Conservation (phyloP, 2,797 vertebrate genomes). For the Glyptemys insculpta region DNA sequence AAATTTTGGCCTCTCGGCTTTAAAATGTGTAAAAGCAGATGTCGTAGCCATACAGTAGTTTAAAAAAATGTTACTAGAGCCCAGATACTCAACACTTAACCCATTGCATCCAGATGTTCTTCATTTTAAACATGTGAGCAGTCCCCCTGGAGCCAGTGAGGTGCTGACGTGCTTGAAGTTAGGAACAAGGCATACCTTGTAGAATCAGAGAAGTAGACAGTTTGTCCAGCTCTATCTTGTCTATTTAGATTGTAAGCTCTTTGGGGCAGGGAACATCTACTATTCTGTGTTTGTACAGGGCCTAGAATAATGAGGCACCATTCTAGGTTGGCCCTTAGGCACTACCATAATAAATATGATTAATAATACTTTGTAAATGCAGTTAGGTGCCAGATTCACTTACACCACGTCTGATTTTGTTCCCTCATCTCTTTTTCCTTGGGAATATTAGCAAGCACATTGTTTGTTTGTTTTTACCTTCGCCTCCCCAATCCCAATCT, state of each 20-base stretch:
- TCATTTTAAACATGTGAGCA: neutral
- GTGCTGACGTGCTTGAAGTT: fast-evolving
- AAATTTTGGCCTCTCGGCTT: fast-evolving
- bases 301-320: neutral
- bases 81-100: neutral
- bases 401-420: neutral
- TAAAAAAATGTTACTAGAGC: neutral
- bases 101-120: neutral
- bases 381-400: neutral
- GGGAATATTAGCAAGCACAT: neutral
- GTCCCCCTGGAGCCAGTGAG: neutral
- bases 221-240: no score
- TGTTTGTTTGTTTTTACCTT: neutral
- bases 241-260: neutral
- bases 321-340: neutral
- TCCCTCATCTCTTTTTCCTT: neutral
- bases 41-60: neutral
- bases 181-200: neutral
- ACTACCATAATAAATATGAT: neutral
- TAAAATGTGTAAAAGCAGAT: neutral
- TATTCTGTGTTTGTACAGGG: neutral
- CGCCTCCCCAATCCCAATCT: neutral
- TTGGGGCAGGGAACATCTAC: neutral
- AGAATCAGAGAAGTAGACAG: neutral
- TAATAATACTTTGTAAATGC: neutral